Conservation (phyloP, 2,888 invertebrate genomes). For the Mechanitis messenoides region DNA sequence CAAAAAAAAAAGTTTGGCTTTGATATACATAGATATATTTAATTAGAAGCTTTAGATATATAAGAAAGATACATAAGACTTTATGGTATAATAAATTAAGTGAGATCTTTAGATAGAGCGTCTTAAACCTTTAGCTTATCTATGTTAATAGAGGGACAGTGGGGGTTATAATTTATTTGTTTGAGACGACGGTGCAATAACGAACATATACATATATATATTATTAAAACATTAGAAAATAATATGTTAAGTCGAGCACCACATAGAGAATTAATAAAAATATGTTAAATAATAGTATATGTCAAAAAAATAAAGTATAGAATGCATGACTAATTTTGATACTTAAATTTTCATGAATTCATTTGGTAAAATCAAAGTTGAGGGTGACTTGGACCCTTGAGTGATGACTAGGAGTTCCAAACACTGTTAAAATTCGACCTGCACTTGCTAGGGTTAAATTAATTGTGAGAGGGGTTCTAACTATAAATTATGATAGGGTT, state of each 20-base stretch:
- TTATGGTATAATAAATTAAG: constrained; percentile 24
- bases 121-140: constrained; percentile 40
- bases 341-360: constrained; percentile 18
- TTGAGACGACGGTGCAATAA: constrained; percentile 32
- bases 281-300: too few species aligned
- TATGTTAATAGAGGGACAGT: constrained; percentile 46
- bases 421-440: constrained; percentile 35
- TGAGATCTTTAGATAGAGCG: constrained; percentile 26
- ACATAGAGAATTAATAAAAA: too few species aligned
- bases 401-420: constrained; percentile 41
- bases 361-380: constrained; percentile 29
- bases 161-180: constrained; percentile 40
- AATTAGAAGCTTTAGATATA: too few species aligned
- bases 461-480: constrained; percentile 40
- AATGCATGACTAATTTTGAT: not conserved
- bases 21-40: too few species aligned
- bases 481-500: constrained; percentile 38
- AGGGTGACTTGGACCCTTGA: constrained; percentile 30
- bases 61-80: too few species aligned
- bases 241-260: too few species aligned
- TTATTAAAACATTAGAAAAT: too few species aligned
- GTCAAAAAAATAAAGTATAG: not conserved
- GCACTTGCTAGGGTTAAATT: constrained; percentile 46
- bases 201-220: too few species aligned
- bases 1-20: too few species aligned